Evolutionary conservation across 2,888 invertebrate species (phyloP).

Genomic region (Graphium colonna): DNA sequence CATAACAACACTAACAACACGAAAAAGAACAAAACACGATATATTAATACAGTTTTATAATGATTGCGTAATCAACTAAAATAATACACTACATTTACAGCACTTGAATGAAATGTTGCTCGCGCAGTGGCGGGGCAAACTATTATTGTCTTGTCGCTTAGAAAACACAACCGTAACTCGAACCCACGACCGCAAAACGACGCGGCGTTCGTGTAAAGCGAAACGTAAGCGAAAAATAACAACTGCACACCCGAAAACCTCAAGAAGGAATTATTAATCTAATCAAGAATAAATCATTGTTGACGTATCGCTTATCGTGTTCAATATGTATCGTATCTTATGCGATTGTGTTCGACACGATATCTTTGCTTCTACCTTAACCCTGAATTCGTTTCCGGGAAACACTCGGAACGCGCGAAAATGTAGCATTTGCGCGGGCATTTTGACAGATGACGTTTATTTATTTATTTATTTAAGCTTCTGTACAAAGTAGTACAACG

Average conservation of each 20-base stretch:
- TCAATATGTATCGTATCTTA: constrained; percentile 29
- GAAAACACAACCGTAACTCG: background rate
- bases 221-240: background rate
- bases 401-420: background rate
- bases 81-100: background rate
- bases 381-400: constrained; percentile 1
- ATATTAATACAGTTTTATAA: no score
- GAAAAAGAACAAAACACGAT: no score
- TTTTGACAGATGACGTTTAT: constrained; percentile 10
- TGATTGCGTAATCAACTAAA: background rate
- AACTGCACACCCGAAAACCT: constrained; percentile 5
- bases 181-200: background rate
- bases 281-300: constrained; percentile 45
- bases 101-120: background rate
- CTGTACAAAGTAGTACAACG: no score
- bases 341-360: background rate
- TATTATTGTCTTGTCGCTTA: background rate
- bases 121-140: background rate
- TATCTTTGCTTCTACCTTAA: constrained; percentile 9
- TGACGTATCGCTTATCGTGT: constrained; percentile 43
- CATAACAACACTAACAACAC: no score
- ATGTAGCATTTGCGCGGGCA: background rate
- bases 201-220: background rate
- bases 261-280: constrained; percentile 43
- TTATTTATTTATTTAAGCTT: no score